Evolutionary conservation across 2,888 invertebrate genomes (phyloP), one percentile per base, ranked within the genome.

Genomic region (Octonoba sinensis): DNA sequence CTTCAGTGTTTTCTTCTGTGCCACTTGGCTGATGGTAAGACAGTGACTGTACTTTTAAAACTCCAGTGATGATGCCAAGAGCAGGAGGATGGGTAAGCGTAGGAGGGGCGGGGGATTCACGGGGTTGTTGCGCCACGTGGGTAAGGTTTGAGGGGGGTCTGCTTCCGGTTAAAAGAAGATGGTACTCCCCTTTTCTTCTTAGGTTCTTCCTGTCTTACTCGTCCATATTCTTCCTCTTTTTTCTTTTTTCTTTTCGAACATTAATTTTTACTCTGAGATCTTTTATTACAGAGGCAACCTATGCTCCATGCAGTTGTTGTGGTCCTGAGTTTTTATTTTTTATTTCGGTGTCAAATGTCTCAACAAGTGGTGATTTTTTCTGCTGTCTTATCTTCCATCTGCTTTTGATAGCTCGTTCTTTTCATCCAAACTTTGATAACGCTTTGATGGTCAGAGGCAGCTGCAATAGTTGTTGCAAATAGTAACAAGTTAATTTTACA

Each of bases 51-150:
- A 60, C 51, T 75, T 69, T 59, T 66, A 65, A 49, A 78, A 65
- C 71, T 71, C 64, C 56, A 20, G 22, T 47, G 57, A 62, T 24
- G 69, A 47, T 46, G 79, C 65, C 54, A 62, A 57, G 20, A 51
- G 36, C 36, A 36, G 36, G 36, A 20, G 44, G 72, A 66, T 16
- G 57, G 65, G 74, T 11, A 20, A 56, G 18, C 44, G 66, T 24
- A 18, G 65, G 20, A 22, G 46, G 56, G 72, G 56, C n/a, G 60
- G 82, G 44, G 75, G 46, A 36, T 36, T 36, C 36, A 36, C 49
- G 75, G 49, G 75, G 57, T 44, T 59, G 70, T 54, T 71, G 70
- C 82, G 75, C 75, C 82, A 75, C 75, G 75, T 82, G 74, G 71
- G 82, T 70, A 56, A 49, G 56, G 57, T 75, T 65, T 70, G 75